A percentile compares a stretch with the other conserved stretches of the same genome.
phyloP scores from a whole-genome alignment of 2,113 vertebrate species.

The Galeopterus variegatus region DNA sequence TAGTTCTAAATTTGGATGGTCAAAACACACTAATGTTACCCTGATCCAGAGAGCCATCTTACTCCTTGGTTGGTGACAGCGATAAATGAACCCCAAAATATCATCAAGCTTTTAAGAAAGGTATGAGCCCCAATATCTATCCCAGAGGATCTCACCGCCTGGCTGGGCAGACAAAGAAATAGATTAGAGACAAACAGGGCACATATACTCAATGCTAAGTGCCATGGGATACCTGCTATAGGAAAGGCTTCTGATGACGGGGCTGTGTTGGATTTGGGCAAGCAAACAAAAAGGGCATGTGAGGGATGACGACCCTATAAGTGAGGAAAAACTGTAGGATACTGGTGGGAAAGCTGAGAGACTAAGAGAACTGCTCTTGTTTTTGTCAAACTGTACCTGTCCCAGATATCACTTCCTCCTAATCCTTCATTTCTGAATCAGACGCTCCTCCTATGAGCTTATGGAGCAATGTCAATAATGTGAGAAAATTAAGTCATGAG shows the following conservation, averaged over 20 bases:
- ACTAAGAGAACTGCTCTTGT: not conserved
- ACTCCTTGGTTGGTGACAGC: not conserved
- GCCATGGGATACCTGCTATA: not conserved
- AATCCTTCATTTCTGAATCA: slow-evolving; percentile 5
- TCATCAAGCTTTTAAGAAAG: not conserved
- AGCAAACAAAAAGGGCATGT: not conserved
- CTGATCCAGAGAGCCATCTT: not conserved
- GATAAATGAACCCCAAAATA: not conserved
- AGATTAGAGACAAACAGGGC: not conserved
- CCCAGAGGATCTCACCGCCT: not conserved
- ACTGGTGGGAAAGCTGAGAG: not conserved
- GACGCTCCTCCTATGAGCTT: not conserved
- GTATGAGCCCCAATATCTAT: not conserved
- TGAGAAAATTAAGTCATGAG: not conserved
- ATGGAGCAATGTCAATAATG: not conserved
- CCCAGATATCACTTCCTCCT: not conserved
- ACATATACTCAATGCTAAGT: not conserved
- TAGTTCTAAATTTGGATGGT: not conserved
- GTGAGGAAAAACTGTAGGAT: not conserved
- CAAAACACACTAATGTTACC: not conserved
- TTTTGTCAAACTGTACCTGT: not conserved
- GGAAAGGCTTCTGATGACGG: not conserved
- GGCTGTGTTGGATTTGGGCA: not conserved
- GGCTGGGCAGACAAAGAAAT: not conserved
- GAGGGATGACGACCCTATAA: not conserved